Percentiles rank a stretch among this genome's conserved stretches.
phyloP scores from a whole-genome alignment of 1,140 invertebrate species.

The Cotesia vestalis region DNA sequence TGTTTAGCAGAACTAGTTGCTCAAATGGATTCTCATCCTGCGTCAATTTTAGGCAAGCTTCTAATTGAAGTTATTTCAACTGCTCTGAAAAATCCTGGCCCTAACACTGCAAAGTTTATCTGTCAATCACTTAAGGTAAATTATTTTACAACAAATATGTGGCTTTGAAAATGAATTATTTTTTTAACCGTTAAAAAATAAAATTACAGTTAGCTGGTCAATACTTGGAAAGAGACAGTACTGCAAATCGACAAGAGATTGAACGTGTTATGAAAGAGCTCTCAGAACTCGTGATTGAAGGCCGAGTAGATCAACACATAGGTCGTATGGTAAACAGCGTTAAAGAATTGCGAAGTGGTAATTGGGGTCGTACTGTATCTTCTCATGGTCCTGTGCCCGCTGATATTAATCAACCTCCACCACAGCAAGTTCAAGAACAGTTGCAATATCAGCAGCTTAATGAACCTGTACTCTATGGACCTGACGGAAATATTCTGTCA shows the following conservation, averaged over 20 bases:
- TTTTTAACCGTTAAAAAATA: not conserved
- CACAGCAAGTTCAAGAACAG: conserved; percentile 25
- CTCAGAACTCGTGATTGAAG: conserved; percentile 57
- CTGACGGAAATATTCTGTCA: conserved; percentile 60
- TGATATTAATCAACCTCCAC: conserved; percentile 39
- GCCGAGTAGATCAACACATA: conserved; percentile 53
- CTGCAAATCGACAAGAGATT: conserved; percentile 55
- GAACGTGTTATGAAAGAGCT: conserved; percentile 60
- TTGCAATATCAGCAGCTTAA: conserved; percentile 33
- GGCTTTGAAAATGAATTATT: not conserved
- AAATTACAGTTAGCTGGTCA: conserved; percentile 57
- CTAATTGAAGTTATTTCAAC: conserved; percentile 58
- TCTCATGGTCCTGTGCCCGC: conserved; percentile 40
- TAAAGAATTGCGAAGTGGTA: conserved; percentile 55
- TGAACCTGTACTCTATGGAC: conserved; percentile 61
- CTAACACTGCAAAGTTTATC: conserved; percentile 62
- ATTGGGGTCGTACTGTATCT: conserved; percentile 56
- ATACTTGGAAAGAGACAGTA: conserved; percentile 57
- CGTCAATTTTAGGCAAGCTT: conserved; percentile 55
- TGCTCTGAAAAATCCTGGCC: conserved; percentile 56
- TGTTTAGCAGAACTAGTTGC: conserved; percentile 61
- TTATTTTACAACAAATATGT: conserved; percentile 17
- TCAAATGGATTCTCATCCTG: conserved; percentile 55
- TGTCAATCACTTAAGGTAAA: conserved; percentile 65
- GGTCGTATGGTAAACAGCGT: conserved; percentile 60